These are phyloP conservation scores for Caretta caretta DNA, from an alignment of 2,113 vertebrate species.

Conservation along the genomic window DNA sequence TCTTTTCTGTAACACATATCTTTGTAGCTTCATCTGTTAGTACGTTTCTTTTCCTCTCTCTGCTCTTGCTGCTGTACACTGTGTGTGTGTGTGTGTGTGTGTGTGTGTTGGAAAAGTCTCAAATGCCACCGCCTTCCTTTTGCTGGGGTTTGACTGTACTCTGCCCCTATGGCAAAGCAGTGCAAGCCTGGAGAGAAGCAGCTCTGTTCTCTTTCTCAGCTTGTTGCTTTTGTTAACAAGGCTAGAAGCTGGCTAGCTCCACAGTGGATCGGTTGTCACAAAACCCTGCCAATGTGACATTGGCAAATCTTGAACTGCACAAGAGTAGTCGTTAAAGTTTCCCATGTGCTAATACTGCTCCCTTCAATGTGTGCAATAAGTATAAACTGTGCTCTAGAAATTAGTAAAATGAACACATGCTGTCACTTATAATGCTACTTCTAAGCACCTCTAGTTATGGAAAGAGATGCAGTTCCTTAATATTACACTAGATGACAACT, in stretches of 20 bases:
- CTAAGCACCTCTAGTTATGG: not conserved
- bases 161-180: not conserved
- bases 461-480: not conserved
- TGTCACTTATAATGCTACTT: not conserved
- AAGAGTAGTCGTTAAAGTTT: not conserved
- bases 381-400: not conserved
- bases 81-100: too few relatives aligned
- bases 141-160: too few relatives aligned
- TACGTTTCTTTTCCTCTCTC: not conserved
- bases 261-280: not conserved
- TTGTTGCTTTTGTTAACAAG: not conserved
- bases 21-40: not conserved
- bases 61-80: not conserved
- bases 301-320: not conserved
- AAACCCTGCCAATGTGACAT: not conserved
- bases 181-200: not conserved
- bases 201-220: not conserved
- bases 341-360: not conserved
- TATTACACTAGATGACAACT: not conserved
- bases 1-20: not conserved
- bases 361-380: not conserved
- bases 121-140: not conserved
- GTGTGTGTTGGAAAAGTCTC: not conserved
- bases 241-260: not conserved
- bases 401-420: not conserved